Evolutionary conservation across 2,797 vertebrate species (phyloP).

Genomic region (Tarsius wallacei): DNA sequence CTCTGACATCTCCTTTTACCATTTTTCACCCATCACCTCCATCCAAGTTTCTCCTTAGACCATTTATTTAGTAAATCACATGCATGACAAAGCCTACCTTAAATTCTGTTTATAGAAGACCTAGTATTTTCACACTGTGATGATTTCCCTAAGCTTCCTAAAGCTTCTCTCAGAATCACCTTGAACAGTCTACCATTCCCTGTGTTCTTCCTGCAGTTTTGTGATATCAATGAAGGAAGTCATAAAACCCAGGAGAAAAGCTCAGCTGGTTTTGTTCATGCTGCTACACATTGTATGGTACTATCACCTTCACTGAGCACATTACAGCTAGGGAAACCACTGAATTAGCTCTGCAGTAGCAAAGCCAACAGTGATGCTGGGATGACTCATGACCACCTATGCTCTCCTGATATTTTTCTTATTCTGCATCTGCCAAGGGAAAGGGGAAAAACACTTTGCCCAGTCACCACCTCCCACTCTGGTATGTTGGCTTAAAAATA

Average conservation of each 20-base stretch:
- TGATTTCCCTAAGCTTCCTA: background rate
- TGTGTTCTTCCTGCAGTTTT: background rate
- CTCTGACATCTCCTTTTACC: background rate
- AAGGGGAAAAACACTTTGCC: background rate
- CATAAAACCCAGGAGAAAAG: background rate
- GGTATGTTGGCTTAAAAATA: background rate
- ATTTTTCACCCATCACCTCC: background rate
- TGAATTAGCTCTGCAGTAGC: too few relatives aligned
- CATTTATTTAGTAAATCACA: background rate
- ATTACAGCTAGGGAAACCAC: rapidly evolving
- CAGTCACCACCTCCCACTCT: background rate
- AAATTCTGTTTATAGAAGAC: background rate
- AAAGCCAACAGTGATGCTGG: background rate
- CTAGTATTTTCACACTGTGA: background rate
- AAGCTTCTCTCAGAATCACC: background rate
- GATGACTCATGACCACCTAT: rapidly evolving
- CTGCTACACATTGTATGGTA: too few relatives aligned
- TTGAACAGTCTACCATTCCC: background rate
- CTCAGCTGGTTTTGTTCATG: background rate
- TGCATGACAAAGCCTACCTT: background rate
- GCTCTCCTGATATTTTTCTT: background rate
- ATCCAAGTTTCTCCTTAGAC: background rate
- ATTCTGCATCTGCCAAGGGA: background rate
- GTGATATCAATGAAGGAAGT: background rate
- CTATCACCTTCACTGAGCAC: background rate